Conservation (phyloP, 2,113 vertebrate genomes). For the Origma solitaria region DNA sequence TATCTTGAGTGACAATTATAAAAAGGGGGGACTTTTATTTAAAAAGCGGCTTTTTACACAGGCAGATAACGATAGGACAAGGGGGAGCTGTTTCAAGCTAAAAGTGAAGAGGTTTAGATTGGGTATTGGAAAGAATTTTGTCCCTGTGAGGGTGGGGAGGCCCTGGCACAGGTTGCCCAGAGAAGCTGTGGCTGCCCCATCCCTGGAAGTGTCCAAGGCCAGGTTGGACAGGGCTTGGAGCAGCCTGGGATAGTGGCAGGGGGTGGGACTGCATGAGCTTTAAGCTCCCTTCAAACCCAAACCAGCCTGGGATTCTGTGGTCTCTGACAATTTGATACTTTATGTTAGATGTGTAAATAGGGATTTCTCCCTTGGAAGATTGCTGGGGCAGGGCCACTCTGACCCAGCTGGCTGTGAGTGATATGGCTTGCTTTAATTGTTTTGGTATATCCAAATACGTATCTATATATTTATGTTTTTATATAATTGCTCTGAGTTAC, state of each 20-base stretch:
- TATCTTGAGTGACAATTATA: neutral
- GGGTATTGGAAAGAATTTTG: neutral
- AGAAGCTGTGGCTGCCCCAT: neutral
- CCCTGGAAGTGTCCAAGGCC: neutral
- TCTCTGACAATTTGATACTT: neutral
- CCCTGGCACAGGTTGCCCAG: neutral
- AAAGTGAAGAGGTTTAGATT: neutral
- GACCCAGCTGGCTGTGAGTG: neutral
- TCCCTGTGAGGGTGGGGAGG: neutral
- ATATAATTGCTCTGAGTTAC: neutral
- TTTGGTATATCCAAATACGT: neutral
- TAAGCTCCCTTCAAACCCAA: neutral
- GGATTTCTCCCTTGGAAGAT: neutral
- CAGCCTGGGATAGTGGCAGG: neutral
- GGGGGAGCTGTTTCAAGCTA: neutral
- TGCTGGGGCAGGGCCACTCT: neutral
- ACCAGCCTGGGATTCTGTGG: neutral
- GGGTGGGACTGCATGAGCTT: neutral
- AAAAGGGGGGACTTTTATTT: neutral
- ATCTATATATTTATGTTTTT: neutral
- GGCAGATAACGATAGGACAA: neutral
- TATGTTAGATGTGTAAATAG: fast-evolving
- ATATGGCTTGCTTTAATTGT: neutral
- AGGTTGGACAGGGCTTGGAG: neutral
- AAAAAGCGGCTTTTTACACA: neutral